Evolutionary conservation across 2,113 vertebrate species (phyloP).

Genomic region (Nycticorax nycticorax): DNA sequence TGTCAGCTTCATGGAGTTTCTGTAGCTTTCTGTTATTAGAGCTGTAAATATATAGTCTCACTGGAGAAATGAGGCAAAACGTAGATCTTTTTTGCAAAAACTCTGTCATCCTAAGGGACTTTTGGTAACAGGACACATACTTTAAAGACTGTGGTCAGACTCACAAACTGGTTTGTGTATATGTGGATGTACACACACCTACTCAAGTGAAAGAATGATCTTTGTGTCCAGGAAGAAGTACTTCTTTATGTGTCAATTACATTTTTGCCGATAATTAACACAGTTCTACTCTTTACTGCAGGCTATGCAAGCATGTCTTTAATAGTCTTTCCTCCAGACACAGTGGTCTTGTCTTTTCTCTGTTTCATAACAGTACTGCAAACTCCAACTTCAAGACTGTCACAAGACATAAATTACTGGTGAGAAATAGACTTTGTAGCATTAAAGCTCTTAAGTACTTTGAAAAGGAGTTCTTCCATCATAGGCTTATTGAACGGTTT

Average conservation of each 20-base stretch:
- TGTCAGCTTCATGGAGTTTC: neutral
- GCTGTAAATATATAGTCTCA: neutral
- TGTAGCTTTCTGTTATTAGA: neutral
- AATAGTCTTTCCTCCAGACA: neutral
- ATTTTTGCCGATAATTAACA: neutral
- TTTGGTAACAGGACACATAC: neutral
- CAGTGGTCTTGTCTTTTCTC: neutral
- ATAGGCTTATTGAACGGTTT: neutral
- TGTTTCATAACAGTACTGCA: neutral
- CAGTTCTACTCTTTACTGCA: neutral
- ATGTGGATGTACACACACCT: neutral
- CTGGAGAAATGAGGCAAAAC: neutral
- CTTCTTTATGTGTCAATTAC: neutral
- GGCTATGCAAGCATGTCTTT: neutral
- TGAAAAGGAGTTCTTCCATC: conserved; percentile 41
- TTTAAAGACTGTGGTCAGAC: neutral
- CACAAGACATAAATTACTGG: conserved; percentile 52
- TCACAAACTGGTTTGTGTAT: neutral
- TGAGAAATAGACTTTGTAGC: conserved; percentile 47
- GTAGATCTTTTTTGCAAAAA: neutral
- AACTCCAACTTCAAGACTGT: conserved; percentile 31
- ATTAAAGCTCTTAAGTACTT: conserved; percentile 50
- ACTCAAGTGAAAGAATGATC: neutral
- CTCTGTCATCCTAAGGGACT: neutral
- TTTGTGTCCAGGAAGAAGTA: neutral